Base-by-base conservation (phyloP, 2,888 invertebrate species). In the Mythimna ferrago region DNA sequence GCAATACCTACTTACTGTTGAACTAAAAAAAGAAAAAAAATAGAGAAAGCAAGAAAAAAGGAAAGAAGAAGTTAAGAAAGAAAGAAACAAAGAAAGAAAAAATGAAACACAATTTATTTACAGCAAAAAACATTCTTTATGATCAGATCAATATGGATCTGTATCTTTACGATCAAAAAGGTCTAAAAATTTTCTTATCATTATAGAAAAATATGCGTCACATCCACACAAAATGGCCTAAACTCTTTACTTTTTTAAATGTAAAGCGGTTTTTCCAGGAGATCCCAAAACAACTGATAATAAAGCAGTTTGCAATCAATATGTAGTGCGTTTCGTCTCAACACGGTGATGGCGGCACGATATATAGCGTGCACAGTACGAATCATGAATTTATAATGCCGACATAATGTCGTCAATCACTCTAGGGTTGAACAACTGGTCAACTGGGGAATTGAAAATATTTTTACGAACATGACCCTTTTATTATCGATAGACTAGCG, bases 311-410 rank as follows among this genome's bases (percentile, higher is more conserved):
- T 76, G 51, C 71, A 84, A 78, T 76, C 78, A 66, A 68, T 70
- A 66, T 67, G 72, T 61, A 54, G 69, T 73, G 71, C 51, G 71
- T 73, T 74, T 69, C 58, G 72, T 77, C 71, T 75, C 65, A 64
- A 58, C 68, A 65, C 56, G 64, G 57, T 19, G 41, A 66, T 44
- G n/a, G 54, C 53, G 14, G 38, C 58, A 73, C 61, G 73, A 75
- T n/a, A 75, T 53, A 56, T 80, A 64, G 66, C 72, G 71, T 71
- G 71, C 70, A 70, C 32, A 35, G 62, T 60, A 81, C 71, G 62
- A 83, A 73, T 75, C 73, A 82, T 83, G 85, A 81, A 84, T 84
- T 70, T 75, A 77, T 83, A 84, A 84, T 76, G 69, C 53, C 64
- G 41, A 69, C 77, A 66, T 65, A 64, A 73, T 71, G 71, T 69